Evolutionary conservation across 2,888 invertebrate species (phyloP).

Genomic region (Ecliptopera silaceata): DNA sequence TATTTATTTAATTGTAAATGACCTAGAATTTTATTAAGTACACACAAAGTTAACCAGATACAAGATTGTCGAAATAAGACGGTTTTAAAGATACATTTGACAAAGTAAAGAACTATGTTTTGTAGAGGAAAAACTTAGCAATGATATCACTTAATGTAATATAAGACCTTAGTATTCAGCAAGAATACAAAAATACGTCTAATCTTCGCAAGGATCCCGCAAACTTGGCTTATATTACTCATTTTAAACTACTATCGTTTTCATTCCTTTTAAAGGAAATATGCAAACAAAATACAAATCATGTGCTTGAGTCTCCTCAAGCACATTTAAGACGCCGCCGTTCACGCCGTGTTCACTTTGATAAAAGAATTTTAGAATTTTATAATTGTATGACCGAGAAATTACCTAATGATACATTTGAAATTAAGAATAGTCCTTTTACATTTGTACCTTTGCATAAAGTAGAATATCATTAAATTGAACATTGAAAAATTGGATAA

Average conservation of each 20-base stretch:
- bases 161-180: conserved; percentile 9
- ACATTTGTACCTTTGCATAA: too few relatives aligned
- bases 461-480: too few relatives aligned
- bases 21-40: too few relatives aligned
- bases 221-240: conserved; percentile 5
- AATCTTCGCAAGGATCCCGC: conserved; percentile 4
- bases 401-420: too few relatives aligned
- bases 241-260: background rate
- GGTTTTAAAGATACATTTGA: background rate
- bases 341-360: too few relatives aligned
- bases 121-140: conserved; percentile 3
- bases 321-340: too few relatives aligned
- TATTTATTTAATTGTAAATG: too few relatives aligned
- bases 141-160: background rate
- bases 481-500: too few relatives aligned
- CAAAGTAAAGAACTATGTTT: background rate
- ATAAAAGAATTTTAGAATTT: too few relatives aligned
- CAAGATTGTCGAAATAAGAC: background rate
- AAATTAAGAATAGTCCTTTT: too few relatives aligned
- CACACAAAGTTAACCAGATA: too few relatives aligned
- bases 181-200: conserved; percentile 3
- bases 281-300: background rate
- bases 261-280: background rate
- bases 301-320: background rate
- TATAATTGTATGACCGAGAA: too few relatives aligned